Percentiles rank a stretch among this genome's conserved stretches.
Evolutionary conservation across 2,113 vertebrate genomes (phyloP).

Genomic region (Mirounga angustirostris): DNA sequence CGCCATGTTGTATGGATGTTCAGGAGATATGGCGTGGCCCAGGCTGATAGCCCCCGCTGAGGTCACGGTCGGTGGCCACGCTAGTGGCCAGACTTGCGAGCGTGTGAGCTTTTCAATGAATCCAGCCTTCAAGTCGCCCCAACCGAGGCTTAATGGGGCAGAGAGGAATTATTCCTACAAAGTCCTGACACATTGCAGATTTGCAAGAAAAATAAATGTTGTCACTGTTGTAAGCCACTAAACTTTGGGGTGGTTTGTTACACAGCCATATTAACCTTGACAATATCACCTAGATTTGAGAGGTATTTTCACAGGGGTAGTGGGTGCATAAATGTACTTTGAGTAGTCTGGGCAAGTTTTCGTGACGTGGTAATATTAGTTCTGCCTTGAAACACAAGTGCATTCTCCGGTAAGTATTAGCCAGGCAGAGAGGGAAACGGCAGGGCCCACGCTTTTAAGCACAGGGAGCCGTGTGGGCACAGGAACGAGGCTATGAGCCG

Average conservation of each 20-base stretch:
- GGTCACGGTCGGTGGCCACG: not conserved
- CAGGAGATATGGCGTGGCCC: fast-evolving
- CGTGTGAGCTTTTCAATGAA: not conserved
- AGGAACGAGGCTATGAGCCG: fast-evolving
- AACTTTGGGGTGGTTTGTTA: not conserved
- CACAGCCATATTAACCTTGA: too few species aligned
- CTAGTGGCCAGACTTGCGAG: not conserved
- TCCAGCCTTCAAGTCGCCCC: not conserved
- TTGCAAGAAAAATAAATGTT: not conserved
- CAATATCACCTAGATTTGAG: not conserved
- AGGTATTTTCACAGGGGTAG: not conserved
- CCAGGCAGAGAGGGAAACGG: not conserved
- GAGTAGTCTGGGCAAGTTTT: not conserved
- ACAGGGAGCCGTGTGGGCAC: fast-evolving
- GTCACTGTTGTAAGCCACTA: not conserved
- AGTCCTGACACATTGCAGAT: not conserved
- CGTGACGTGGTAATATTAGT: fast-evolving
- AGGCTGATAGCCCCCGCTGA: fast-evolving
- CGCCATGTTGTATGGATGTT: fast-evolving
- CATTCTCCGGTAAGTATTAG: fast-evolving
- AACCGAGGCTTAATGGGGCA: not conserved
- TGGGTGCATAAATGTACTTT: too few species aligned
- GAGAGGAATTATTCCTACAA: fast-evolving
- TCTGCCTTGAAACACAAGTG: not conserved
- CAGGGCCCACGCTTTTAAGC: fast-evolving